Evolutionary conservation across 2,113 vertebrate genomes (phyloP).

Genomic region (Xiphophorus maculatus): DNA sequence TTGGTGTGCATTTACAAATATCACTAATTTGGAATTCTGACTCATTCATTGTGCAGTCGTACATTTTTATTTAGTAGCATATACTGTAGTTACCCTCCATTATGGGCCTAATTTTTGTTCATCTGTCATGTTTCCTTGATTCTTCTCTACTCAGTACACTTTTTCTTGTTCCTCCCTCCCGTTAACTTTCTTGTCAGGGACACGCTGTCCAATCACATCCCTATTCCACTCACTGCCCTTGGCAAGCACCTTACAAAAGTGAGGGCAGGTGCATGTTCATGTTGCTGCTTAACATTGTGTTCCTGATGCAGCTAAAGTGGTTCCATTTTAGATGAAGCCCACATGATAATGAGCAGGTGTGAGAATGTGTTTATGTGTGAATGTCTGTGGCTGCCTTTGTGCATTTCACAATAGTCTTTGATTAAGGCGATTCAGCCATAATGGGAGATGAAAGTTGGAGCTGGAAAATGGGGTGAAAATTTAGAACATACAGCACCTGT

Average conservation of each 20-base stretch:
- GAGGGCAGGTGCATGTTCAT: conserved; percentile 20
- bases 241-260: conserved; percentile 22
- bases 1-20: too few species aligned
- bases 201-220: conserved; percentile 48
- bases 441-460: conserved; percentile 20
- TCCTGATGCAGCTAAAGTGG: conserved; percentile 40
- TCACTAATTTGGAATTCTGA: background rate
- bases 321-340: conserved; percentile 48
- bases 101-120: background rate
- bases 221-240: conserved; percentile 38
- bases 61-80: background rate
- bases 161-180: background rate
- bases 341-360: conserved; percentile 67
- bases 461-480: conserved; percentile 2
- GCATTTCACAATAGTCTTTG: conserved; percentile 61
- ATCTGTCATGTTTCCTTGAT: conserved; percentile 4
- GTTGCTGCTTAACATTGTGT: conserved; percentile 50
- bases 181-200: background rate
- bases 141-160: background rate
- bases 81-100: background rate
- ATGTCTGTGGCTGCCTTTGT: conserved; percentile 47
- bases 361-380: conserved; percentile 48
- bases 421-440: conserved; percentile 49
- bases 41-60: background rate
- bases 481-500: conserved; percentile 3